These are phyloP conservation scores for Tinamus major DNA, from an alignment of 2,797 vertebrate species.

Conservation along the genomic window DNA sequence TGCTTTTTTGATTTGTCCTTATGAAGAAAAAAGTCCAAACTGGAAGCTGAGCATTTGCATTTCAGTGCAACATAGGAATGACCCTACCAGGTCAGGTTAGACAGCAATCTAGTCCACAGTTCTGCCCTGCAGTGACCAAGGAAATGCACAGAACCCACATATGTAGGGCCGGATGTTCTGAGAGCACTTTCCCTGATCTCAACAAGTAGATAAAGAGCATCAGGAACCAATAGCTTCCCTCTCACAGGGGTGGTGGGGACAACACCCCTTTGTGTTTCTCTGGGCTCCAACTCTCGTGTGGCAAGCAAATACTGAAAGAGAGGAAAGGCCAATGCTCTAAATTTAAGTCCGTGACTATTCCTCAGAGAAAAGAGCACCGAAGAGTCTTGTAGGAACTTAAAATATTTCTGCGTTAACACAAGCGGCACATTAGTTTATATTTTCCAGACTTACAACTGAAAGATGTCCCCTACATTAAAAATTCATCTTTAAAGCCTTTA, in stretches of 20 bases:
- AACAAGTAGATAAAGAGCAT: neutral
- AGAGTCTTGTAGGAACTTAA: neutral
- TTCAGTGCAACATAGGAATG: neutral
- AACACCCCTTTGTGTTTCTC: neutral
- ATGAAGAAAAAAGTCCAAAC: neutral
- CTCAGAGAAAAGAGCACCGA: neutral
- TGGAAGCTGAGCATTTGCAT: neutral
- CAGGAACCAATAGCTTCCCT: neutral
- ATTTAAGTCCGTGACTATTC: neutral
- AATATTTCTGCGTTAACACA: neutral
- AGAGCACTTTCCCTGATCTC: neutral
- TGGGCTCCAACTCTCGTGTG: neutral
- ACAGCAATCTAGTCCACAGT: neutral
- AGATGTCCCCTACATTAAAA: neutral
- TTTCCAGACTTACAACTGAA: neutral
- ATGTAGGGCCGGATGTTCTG: neutral
- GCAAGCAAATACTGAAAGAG: neutral
- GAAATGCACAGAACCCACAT: neutral
- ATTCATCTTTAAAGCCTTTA: neutral
- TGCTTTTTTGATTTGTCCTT: neutral
- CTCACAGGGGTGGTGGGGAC: too few species aligned
- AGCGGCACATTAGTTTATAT: neutral
- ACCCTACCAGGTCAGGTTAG: neutral
- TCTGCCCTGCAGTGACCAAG: neutral
- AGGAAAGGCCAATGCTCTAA: neutral